Conservation (phyloP, 2,888 invertebrate genomes). For the Plemyria rubiginata region DNA sequence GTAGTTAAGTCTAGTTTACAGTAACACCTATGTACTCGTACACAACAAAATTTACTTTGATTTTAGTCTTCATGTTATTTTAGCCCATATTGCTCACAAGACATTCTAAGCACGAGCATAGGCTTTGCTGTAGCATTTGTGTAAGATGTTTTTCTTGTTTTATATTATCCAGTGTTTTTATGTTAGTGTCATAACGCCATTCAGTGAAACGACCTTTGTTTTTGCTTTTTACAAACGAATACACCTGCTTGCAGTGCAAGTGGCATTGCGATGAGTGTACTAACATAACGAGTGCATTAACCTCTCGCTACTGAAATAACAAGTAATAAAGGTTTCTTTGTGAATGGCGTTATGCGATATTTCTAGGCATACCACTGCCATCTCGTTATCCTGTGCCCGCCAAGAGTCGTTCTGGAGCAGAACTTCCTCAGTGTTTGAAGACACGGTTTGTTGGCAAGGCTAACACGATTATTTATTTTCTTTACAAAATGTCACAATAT, state of each 20-base stretch:
- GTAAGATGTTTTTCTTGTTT: conserved; percentile 31
- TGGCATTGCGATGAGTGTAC: conserved; percentile 48
- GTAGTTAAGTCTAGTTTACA: conserved; percentile 38
- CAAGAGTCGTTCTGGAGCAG: conserved; percentile 67
- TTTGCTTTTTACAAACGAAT: conserved; percentile 45
- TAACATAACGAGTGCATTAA: conserved; percentile 50
- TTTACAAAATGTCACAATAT: conserved; percentile 38
- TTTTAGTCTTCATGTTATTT: neutral
- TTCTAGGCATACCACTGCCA: conserved; percentile 55
- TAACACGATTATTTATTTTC: conserved; percentile 50
- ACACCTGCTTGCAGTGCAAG: conserved; percentile 46
- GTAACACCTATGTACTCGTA: conserved; percentile 39
- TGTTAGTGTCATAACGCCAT: conserved; percentile 53
- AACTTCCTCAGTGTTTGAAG: conserved; percentile 74
- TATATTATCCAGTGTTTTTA: conserved; percentile 44
- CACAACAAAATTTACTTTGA: neutral
- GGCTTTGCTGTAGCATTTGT: conserved; percentile 33
- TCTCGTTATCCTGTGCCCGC: conserved; percentile 58
- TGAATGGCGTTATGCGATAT: conserved; percentile 59
- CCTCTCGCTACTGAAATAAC: conserved; percentile 43
- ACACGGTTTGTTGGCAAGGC: conserved; percentile 77
- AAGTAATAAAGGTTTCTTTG: conserved; percentile 38
- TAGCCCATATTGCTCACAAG: neutral
- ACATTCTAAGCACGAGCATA: conserved; percentile 7
- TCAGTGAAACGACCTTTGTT: conserved; percentile 49